Base-by-base conservation (phyloP, 2,888 invertebrate species). In the Microctonus hyperodae region DNA sequence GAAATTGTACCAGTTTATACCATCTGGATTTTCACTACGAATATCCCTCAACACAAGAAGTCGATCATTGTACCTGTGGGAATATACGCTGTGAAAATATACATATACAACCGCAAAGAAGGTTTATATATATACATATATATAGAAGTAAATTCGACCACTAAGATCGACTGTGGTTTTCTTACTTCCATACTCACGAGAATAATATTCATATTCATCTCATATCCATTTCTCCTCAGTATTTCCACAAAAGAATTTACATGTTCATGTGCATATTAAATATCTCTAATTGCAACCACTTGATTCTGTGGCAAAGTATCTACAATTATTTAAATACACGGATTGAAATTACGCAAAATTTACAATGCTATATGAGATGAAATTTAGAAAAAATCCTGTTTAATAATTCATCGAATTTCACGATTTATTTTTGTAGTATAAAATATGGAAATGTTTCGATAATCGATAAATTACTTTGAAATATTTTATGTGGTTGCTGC, bases 141-240 rank as follows among this genome's bases (percentile, higher is more conserved):
- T n/a, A 7, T 53, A n/a, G 31, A 33, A 16, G 33, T 31, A 55
- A 33, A 55, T 55, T 20, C 55, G n/a, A 33, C 33, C 11, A 31
- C 31, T 3, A 55, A 55, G 55, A 55, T 55, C 55, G 31, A 33
- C 55, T 55, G 55, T n/a, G 55, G 55, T 55, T 31, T 55, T 31
- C 31, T 55, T 55, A 55, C 55, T 55, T 13, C 31, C 28, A 55
- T n/a, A n/a, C 31, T 28, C 31, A 28, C 10, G 55, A 55, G 31
- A 16, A 9, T 16, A 16, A 31, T 20, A 44, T 44, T 37, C 37
- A 50, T 58, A 51, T 65, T 31, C 37, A 37, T 50, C 62, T 3
- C 23, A 22, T 50, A 50, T 28, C 59, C 55, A 33, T 22, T 44
- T 53, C 33, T n/a, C n/a, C n/a, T n/a, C n/a, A n/a, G 55, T 55